Evolutionary conservation across 92 coral and sea anemone species (phyloP).

Genomic region (Phymanthus crucifer): DNA sequence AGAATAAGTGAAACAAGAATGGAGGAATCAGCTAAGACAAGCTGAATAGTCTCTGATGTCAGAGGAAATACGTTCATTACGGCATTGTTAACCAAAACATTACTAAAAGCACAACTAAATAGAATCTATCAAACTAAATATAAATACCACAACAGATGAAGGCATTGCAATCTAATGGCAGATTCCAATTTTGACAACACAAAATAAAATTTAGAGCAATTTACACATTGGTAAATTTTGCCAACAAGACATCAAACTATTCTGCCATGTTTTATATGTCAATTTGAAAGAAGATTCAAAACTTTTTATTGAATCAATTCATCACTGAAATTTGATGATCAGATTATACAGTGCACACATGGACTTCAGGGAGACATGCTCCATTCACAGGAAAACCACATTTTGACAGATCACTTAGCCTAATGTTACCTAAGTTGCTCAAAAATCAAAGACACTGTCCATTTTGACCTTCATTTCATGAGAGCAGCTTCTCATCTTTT

Average conservation of each 20-base stretch:
- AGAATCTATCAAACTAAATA: not conserved
- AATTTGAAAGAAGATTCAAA: not conserved
- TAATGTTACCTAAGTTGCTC: slow-evolving; percentile 2
- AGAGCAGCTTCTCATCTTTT: not conserved
- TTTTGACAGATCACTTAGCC: not conserved
- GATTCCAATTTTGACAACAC: not conserved
- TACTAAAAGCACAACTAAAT: not conserved
- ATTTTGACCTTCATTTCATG: not conserved
- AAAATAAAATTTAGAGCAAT: not conserved
- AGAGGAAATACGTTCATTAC: not conserved
- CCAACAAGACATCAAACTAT: not conserved
- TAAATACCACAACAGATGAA: not conserved
- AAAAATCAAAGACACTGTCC: not conserved
- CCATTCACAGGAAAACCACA: slow-evolving; percentile 19
- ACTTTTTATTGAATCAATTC: not conserved
- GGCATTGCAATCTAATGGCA: not conserved
- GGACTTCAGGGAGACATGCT: slow-evolving; percentile 1
- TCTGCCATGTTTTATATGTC: not conserved
- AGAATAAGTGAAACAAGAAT: slow-evolving; percentile 10
- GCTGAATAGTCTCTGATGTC: slow-evolving; percentile 11
- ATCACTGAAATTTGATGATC: not conserved
- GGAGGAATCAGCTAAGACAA: slow-evolving; percentile 26
- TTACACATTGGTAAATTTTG: not conserved
- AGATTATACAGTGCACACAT: not conserved
- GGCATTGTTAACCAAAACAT: not conserved